Evolutionary conservation across 1,140 invertebrate species (phyloP).

Genomic region (Aphaenogaster floridana): DNA sequence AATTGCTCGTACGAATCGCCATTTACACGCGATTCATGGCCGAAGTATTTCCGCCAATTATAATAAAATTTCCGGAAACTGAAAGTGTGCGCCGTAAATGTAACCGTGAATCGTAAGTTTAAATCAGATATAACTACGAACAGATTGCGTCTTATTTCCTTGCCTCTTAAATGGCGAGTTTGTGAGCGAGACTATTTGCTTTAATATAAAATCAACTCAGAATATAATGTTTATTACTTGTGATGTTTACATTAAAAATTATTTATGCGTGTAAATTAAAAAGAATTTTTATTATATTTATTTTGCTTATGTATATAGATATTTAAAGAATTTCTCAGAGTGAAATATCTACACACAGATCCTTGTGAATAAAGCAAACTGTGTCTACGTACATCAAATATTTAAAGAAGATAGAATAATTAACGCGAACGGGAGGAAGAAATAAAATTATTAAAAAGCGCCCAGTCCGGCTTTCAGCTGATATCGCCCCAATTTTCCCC

Average conservation of each 20-base stretch:
- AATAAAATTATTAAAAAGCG: constrained; percentile 30
- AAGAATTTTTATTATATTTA: constrained; percentile 17
- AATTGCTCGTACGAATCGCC: constrained; percentile 2
- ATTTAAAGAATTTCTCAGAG: neutral
- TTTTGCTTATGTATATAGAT: neutral
- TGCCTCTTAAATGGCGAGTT: neutral
- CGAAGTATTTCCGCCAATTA: constrained; percentile 47
- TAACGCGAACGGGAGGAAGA: neutral
- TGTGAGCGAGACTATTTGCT: neutral
- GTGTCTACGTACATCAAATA: neutral
- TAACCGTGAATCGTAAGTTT: constrained; percentile 40
- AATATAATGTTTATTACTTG: neutral
- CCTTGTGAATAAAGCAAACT: constrained; percentile 1
- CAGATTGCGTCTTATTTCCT: constrained; percentile 40
- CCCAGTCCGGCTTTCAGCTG: neutral
- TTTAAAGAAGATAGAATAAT: constrained; percentile 25
- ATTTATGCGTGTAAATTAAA: neutral
- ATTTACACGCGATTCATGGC: constrained; percentile 34
- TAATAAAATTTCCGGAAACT: constrained; percentile 40
- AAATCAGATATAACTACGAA: constrained; percentile 35
- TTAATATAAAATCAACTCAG: constrained; percentile 20
- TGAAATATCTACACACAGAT: neutral
- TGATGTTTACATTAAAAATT: neutral
- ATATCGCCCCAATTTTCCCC: constrained; percentile 8
- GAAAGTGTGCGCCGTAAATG: constrained; percentile 39